These are phyloP conservation scores for Apocrypta bakeri DNA, from an alignment of 1,140 invertebrate genomes.

Conservation along the genomic window DNA sequence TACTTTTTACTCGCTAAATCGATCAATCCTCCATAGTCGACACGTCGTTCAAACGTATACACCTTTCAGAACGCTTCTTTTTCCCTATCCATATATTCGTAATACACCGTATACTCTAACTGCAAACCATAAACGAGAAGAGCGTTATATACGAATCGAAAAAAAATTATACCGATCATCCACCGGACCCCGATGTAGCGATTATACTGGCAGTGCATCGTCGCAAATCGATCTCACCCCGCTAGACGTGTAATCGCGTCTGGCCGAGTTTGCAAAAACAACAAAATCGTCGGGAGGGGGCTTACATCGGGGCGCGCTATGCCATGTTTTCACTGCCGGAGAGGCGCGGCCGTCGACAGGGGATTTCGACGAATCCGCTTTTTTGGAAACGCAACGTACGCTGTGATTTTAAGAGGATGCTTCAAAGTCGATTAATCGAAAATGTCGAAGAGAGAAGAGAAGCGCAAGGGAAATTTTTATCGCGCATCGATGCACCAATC, in stretches of 20 bases:
- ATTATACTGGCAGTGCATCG: not conserved
- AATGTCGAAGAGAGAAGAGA: conserved; percentile 50
- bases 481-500: conserved; percentile 6
- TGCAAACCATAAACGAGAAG: too few species aligned
- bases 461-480: conserved; percentile 28
- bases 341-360: not conserved
- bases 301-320: conserved; percentile 7
- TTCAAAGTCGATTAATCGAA: conserved; percentile 62
- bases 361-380: conserved; percentile 47
- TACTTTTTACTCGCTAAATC: not conserved
- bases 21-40: not conserved
- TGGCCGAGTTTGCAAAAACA: conserved; percentile 24
- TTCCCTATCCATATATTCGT: too few species aligned
- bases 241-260: conserved; percentile 7
- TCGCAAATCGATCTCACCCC: not conserved
- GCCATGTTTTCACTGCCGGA: conserved; percentile 21
- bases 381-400: conserved; percentile 20
- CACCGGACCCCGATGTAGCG: not conserved
- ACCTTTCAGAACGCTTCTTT: not conserved
- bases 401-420: conserved; percentile 62
- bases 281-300: conserved; percentile 26
- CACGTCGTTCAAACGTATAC: not conserved
- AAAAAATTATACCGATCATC: not conserved
- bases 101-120: too few species aligned
- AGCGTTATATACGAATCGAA: too few species aligned